Evolutionary conservation across 2,113 vertebrate species (phyloP), one percentile per base, ranked within the genome.

Genomic region (Sula dactylatra): DNA sequence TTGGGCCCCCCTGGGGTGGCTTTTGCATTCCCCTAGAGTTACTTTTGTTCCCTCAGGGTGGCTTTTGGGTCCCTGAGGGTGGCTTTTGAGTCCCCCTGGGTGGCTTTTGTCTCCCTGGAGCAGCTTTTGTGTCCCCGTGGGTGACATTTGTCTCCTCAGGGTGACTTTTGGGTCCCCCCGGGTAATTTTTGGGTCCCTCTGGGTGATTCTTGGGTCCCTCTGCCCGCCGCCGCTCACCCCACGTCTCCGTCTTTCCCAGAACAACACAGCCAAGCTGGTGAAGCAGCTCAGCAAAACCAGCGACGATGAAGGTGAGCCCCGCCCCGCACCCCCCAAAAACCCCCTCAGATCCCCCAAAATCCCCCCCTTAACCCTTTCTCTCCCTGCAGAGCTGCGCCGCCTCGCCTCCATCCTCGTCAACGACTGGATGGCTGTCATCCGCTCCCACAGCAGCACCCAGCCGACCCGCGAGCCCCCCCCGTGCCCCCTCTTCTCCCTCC

Each of bases 251-350:
- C 38, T 94, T 21, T 93, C 38, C 7, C 95, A 99, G 99, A 99
- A 99, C 96, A 99, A 99, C 97, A 99, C 99, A 5, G 99, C 99
- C 45, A 99, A 99, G 93, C 95, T 99, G 97, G 99, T 99, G 92
- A 99, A 99, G 94, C 99, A 99, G 59, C 98, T 99, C 82, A 99
- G 99, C 97, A 99, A 99, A 90, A 98, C 98, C 4, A 99, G 98
- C 4, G 99, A 99, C 2, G 99, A 99, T 42, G 99, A 99, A 97
- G 99, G 99, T 99, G 62, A 77, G 44, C 27, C 40, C 7, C 26
- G 14, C 26, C 7, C 10, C 72, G 44, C 25, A 47, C 7, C 27
- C 16, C 18, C 7, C 10, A 3, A 16, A 38, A 55, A 14, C 2
- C 44, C 20, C 25, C 29, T 26, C 9, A 54, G 14, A 27, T 20